Base-by-base conservation (phyloP, 2,888 invertebrate species). In the Taphrorychus bicolor region DNA sequence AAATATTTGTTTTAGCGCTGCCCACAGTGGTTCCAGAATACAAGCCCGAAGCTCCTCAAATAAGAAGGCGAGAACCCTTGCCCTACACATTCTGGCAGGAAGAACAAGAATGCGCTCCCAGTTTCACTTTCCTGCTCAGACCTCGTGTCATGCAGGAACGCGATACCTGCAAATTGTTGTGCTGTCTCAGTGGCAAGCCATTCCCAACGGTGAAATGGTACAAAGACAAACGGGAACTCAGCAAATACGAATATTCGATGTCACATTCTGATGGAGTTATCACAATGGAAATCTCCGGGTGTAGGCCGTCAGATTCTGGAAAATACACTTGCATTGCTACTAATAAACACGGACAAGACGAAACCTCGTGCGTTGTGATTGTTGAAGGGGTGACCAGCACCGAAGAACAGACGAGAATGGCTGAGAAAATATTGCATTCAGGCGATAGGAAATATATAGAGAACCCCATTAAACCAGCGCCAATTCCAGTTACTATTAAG, bases 121-220 rank as follows among this genome's bases (percentile, higher is more conserved):
- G 89, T 80, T 99, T 99, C 87, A 97, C 97, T 79, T 99, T 99
- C 94, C 91, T 95, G 79, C 89, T 99, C 75, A 91, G 99, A 83
- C 98, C 98, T 80, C 94, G 99, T 81, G 94, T 98, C 76, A 98
- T 99, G 90, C 99, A 99, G 85, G 83, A 88, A 78, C 91, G 97
- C 73, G 93, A 95, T 81, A 96, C 96, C 66, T 98, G 98, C 87
- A 99, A 99, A 85, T 88, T 99, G 72, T 89, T 98, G 52, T 98
- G 98, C 84, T 97, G 98, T 79, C 88, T 99, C 69, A 93, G 93
- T 77, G 98, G 98, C 71, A 94, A 94, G 80, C 99, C 99, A 67
- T 88, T 91, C 76, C 98, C 99, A 16, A 93, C 93, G 24, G 97
- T 98, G 71, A 92, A 91, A 82, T 92, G 92, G 92, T 92, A 82